Conservation (phyloP, 2,888 invertebrate species). For the Cryptocheilus praepositus region DNA sequence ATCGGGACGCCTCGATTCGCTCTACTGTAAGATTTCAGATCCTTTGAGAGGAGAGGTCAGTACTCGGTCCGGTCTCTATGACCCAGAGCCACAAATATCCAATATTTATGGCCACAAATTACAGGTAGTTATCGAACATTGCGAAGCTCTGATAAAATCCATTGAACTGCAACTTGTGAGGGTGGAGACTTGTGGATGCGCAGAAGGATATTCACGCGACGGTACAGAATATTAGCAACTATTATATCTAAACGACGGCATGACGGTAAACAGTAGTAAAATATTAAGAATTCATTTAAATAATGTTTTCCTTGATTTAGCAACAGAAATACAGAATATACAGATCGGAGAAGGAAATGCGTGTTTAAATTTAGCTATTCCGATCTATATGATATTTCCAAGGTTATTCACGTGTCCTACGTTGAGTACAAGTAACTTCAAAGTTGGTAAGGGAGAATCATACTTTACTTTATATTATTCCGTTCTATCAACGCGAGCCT, state of each 20-base stretch:
- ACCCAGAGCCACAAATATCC: too few species aligned
- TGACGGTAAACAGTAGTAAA: too few species aligned
- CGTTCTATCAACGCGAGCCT: conserved; percentile 18
- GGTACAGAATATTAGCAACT: too few species aligned
- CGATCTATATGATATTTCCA: conserved; percentile 97
- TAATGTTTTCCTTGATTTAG: conserved; percentile 74
- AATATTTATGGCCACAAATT: neutral
- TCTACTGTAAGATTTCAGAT: conserved; percentile 87
- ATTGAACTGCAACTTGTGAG: conserved; percentile 95
- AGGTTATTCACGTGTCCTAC: conserved; percentile 96
- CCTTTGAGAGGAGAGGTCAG: conserved; percentile 91
- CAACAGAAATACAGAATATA: conserved; percentile 98
- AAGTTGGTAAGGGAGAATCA: conserved; percentile 84
- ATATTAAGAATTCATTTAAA: neutral
- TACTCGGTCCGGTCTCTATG: too few species aligned
- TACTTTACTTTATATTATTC: too few species aligned
- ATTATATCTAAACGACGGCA: neutral
- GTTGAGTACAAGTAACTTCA: conserved; percentile 91
- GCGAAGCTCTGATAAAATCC: conserved; percentile 90
- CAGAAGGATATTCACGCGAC: conserved; percentile 94
- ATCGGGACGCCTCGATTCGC: conserved; percentile 88
- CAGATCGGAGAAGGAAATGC: conserved; percentile 97
- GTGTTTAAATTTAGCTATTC: conserved; percentile 86
- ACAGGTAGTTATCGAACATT: conserved; percentile 86
- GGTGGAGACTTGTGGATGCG: conserved; percentile 96